phyloP scores from a whole-genome alignment of 2,888 invertebrate species.

The Drosophila leonis region DNA sequence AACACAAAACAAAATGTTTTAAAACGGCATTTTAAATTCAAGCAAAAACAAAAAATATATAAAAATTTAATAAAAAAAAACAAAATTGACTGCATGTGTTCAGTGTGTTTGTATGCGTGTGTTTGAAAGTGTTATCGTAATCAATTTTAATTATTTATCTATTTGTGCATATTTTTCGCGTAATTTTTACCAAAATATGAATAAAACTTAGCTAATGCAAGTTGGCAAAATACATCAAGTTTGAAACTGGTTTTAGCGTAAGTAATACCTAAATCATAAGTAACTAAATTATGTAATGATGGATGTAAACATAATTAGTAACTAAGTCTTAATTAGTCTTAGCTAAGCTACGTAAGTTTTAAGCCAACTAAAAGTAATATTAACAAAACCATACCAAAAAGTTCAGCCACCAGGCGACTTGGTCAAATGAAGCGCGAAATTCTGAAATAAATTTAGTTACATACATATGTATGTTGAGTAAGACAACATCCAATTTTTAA shows the following conservation, averaged over 20 bases:
- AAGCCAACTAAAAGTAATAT: constrained; percentile 42
- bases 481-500: constrained; percentile 61
- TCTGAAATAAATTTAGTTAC: constrained; percentile 83
- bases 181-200: constrained; percentile 60
- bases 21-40: constrained; percentile 76
- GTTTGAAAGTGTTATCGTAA: constrained; percentile 49
- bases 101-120: constrained; percentile 56
- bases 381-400: constrained; percentile 37
- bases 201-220: constrained; percentile 33
- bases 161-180: constrained; percentile 70
- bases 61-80: constrained; percentile 4
- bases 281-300: constrained; percentile 43
- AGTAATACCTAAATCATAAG: constrained; percentile 54
- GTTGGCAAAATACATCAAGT: constrained; percentile 50
- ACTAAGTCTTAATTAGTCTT: constrained; percentile 74
- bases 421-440: constrained; percentile 77
- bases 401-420: constrained; percentile 48
- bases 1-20: constrained; percentile 67
- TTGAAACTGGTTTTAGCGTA: constrained; percentile 71
- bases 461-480: constrained; percentile 44
- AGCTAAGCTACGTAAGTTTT: constrained; percentile 66
- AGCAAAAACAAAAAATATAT: constrained; percentile 42
- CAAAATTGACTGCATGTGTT: constrained; percentile 79
- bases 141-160: constrained; percentile 67
- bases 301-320: constrained; percentile 57